phyloP scores from a whole-genome alignment of 1,140 invertebrate genomes.

The Rhynchophorus ferrugineus region DNA sequence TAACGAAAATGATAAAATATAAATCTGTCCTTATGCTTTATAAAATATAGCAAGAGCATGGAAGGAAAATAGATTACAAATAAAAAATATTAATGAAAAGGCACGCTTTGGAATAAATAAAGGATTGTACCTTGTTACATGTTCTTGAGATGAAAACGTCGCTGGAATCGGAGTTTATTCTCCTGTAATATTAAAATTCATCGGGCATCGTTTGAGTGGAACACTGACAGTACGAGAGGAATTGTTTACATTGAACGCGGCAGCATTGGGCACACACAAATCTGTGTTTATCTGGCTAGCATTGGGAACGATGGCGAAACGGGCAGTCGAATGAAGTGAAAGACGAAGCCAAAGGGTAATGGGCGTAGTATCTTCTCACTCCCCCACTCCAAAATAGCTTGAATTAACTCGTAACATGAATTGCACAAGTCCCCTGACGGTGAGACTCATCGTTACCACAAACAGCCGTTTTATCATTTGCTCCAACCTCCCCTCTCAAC shows the following conservation, averaged over 20 bases:
- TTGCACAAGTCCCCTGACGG: slow-evolving; percentile 35
- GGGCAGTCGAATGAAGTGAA: neutral
- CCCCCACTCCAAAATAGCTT: slow-evolving; percentile 29
- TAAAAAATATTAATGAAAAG: too few species aligned
- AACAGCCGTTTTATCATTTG: slow-evolving; percentile 38
- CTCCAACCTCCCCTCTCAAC: slow-evolving; percentile 16
- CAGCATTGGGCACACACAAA: neutral
- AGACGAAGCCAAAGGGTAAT: slow-evolving; percentile 17
- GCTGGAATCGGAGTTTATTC: too few species aligned
- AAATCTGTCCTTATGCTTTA: too few species aligned
- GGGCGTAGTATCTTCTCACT: slow-evolving; percentile 12
- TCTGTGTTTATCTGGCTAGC: neutral
- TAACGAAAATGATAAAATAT: too few species aligned
- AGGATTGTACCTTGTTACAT: too few species aligned
- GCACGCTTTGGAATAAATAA: too few species aligned
- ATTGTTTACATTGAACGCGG: neutral
- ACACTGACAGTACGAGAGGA: neutral
- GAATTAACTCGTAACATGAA: slow-evolving; percentile 37
- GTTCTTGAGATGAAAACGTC: too few species aligned
- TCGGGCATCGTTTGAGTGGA: neutral
- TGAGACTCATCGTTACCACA: slow-evolving; percentile 37
- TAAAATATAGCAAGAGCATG: too few species aligned
- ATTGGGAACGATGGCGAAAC: neutral
- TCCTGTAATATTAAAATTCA: neutral
- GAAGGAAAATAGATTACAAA: too few species aligned